Conservation (phyloP, 2,113 vertebrate genomes). For the Chaenogobius annularis region DNA sequence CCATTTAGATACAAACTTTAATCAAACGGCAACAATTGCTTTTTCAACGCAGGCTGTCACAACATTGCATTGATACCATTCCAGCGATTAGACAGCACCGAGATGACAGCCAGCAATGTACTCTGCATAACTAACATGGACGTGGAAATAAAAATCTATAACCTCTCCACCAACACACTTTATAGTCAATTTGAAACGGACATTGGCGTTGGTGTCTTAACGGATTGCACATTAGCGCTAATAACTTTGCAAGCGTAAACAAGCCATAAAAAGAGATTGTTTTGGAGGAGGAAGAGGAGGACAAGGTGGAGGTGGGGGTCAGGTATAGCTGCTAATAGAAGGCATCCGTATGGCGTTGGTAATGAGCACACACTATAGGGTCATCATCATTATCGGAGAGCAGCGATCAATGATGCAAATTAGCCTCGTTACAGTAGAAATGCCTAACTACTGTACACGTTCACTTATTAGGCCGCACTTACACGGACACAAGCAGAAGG, state of each 20-base stretch:
- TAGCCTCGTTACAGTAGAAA: constrained; percentile 37
- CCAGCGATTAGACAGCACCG: constrained; percentile 2
- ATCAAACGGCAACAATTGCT: constrained; percentile 21
- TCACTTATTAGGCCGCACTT: constrained; percentile 26
- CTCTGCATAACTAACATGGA: background rate
- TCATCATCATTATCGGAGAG: constrained; percentile 42
- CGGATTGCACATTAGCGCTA: constrained; percentile 54
- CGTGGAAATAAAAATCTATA: background rate
- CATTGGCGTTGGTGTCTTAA: constrained; percentile 34
- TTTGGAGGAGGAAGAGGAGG: constrained; percentile 11
- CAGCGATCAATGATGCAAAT: constrained; percentile 60
- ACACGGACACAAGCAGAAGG: background rate
- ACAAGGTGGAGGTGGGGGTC: constrained; percentile 21
- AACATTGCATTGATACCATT: constrained; percentile 1
- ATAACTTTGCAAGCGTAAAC: constrained; percentile 52
- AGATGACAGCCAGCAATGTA: background rate
- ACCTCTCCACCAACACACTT: constrained; percentile 8
- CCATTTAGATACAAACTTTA: constrained; percentile 23
- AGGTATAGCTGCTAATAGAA: constrained; percentile 40
- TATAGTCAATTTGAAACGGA: constrained; percentile 48
- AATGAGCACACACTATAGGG: constrained; percentile 56
- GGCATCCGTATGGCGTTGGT: constrained; percentile 33
- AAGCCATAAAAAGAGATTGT: constrained; percentile 59
- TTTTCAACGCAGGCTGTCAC: constrained; percentile 36
- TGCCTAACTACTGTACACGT: constrained; percentile 29